Evolutionary conservation across 2,797 vertebrate species (phyloP).

Genomic region (Notamacropus eugenii): DNA sequence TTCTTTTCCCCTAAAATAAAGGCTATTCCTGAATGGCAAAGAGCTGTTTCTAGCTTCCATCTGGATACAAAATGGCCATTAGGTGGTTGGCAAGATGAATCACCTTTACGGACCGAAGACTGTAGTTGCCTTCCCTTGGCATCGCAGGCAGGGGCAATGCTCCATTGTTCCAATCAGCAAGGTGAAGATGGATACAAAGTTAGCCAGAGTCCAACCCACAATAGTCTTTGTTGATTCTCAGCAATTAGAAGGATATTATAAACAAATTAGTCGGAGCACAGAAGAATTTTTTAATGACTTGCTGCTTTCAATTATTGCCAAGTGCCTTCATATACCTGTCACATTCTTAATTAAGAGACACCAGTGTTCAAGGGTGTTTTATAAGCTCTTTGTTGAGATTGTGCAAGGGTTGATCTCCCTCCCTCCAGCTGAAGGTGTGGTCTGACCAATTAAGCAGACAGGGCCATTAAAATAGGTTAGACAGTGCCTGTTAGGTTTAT

Average conservation of each 20-base stretch:
- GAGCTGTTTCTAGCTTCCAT: constrained; percentile 48
- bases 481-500: constrained; percentile 73
- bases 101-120: constrained; percentile 5
- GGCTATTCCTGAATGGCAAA: constrained; percentile 38
- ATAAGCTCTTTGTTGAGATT: constrained; percentile 75
- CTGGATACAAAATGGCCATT: not conserved
- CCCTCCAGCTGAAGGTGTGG: constrained; percentile 70
- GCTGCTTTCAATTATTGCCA: constrained; percentile 73
- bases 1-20: constrained; percentile 34
- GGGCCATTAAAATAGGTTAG: constrained; percentile 72
- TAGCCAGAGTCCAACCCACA: constrained; percentile 52
- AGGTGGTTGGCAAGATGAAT: not conserved
- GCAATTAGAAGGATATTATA: constrained; percentile 72
- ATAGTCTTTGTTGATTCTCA: constrained; percentile 55
- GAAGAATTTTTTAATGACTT: constrained; percentile 69
- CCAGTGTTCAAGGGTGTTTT: constrained; percentile 67
- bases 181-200: constrained; percentile 39
- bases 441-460: constrained; percentile 68
- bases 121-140: constrained; percentile 25
- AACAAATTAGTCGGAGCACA: constrained; percentile 62
- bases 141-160: constrained; percentile 27
- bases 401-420: constrained; percentile 60
- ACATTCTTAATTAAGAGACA: constrained; percentile 77
- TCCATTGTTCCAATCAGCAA: constrained; percentile 46
- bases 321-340: constrained; percentile 69